Base-by-base conservation (phyloP, 1,140 invertebrate genomes). In the Coelopa frigida region DNA sequence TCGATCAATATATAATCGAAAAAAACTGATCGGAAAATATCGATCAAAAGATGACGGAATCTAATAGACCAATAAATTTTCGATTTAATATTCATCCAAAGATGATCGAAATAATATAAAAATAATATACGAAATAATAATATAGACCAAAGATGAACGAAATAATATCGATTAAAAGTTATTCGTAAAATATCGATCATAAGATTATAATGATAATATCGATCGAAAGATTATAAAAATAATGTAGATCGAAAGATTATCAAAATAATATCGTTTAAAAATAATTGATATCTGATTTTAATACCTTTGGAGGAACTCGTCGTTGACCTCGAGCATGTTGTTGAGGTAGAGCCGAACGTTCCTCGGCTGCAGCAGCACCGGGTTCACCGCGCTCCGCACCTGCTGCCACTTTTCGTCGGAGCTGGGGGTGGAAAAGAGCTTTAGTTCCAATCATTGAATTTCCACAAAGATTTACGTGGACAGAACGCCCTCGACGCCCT, bases 11-110 rank as follows among this genome's bases (percentile, higher is more conserved):
- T 3, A 20, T n/a, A 4, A 18, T 42, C 10, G 15, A 24, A 39
- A 21, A 5, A 7, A 8, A 39, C 8, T 5, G 0, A 20, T 24
- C 17, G 8, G 21, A 5, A 40, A 40, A 46, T 26, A 12, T 27
- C 70, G 68, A 82, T 80, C 46, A 82, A 85, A 63, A 86, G 83
- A 38, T 85, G 75, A 33, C 83, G 83, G 22, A 80, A 82, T 29
- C 81, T 70, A n/a, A n/a, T n/a, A n/a, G n/a, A n/a, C n/a, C n/a
- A n/a, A n/a, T n/a, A n/a, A n/a, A n/a, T n/a, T n/a, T n/a, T n/a
- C n/a, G n/a, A n/a, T n/a, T n/a, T n/a, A n/a, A n/a, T n/a, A n/a
- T n/a, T n/a, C n/a, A n/a, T n/a, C n/a, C n/a, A n/a, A n/a, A n/a
- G n/a, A n/a, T n/a, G 29, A 87, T 52, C 73, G 82, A 79, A 58